Base-by-base conservation (phyloP, 2,113 vertebrate species). In the Thoracochromis brauschi region DNA sequence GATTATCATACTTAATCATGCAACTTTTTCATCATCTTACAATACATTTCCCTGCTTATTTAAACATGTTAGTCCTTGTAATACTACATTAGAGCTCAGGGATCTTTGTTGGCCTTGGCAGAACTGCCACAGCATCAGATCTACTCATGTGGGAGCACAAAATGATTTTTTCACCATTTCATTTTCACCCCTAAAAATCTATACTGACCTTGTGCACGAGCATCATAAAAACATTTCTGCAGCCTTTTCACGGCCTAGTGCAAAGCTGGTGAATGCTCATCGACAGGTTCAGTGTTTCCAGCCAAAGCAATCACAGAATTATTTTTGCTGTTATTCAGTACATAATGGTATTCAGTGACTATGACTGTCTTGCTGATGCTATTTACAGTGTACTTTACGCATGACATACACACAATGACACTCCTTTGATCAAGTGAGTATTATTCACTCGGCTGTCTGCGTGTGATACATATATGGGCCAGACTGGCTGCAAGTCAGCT, bases 71-170 rank as follows among this genome's bases (percentile, higher is more conserved):
- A 55, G 81, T 83, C 68, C 87, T 88, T 86, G 86, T 89, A 87
- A 83, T 83, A 79, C 83, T 81, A 31, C 47, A 80, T 89, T 73
- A 88, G 80, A 85, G 83, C 83, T 80, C 82, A 81, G 80, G 89
- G 86, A 87, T 89, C 90, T 82, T 89, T 85, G 83, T 81, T 55
- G 80, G 91, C 92, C 90, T 90, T 38, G 84, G 87, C 75, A 94
- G 85, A 82, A 89, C 65, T 87, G 86, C 80, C 51, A 42, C 85
- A 60, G 11, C 83, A 90, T 92, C 54, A 84, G 84, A 90, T 87
- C 47, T 81, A 86, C 84, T 92, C 89, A 88, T 45, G 85, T 68
- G 88, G 78, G 87, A 89, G 63, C 4, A 21, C 19, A 82, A 47
- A 90, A 88, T 40, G 3, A 58, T 85, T 38, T 79, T 79, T 73